Conservation (phyloP, 2,888 invertebrate genomes). For the Acrobasis suavella region DNA sequence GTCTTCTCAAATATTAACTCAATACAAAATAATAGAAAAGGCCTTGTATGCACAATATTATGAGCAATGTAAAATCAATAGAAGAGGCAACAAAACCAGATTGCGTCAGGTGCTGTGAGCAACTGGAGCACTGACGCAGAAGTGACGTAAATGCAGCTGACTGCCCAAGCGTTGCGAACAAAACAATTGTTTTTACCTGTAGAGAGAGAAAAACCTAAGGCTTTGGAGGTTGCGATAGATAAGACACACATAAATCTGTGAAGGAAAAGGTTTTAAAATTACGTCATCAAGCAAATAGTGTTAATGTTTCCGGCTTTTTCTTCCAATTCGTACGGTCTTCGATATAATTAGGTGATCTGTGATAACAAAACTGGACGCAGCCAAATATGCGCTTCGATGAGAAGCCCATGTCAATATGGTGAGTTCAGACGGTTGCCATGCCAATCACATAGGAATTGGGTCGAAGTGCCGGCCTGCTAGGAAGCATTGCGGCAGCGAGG, state of each 20-base stretch:
- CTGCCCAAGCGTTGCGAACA: neutral
- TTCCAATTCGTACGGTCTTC: too few species aligned
- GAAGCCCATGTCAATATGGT: neutral
- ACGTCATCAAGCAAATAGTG: too few species aligned
- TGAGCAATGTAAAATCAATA: neutral
- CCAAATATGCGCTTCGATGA: neutral
- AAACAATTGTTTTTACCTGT: neutral
- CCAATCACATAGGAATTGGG: neutral
- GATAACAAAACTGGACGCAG: neutral
- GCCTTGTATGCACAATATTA: too few species aligned
- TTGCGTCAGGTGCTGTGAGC: neutral
- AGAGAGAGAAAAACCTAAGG: neutral
- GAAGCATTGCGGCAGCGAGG: slow-evolving; percentile 14
- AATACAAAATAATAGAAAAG: too few species aligned
- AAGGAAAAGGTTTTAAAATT: too few species aligned
- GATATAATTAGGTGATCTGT: too few species aligned
- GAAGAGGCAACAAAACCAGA: neutral
- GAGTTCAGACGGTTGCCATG: neutral
- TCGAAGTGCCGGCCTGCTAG: neutral
- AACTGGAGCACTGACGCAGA: neutral
- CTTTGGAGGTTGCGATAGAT: neutral
- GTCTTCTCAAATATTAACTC: too few species aligned
- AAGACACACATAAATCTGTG: neutral
- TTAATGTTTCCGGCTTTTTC: too few species aligned
- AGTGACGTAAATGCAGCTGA: neutral